Evolutionary conservation across 2,888 invertebrate genomes (phyloP).

Genomic region (Trissolcus japonicus): DNA sequence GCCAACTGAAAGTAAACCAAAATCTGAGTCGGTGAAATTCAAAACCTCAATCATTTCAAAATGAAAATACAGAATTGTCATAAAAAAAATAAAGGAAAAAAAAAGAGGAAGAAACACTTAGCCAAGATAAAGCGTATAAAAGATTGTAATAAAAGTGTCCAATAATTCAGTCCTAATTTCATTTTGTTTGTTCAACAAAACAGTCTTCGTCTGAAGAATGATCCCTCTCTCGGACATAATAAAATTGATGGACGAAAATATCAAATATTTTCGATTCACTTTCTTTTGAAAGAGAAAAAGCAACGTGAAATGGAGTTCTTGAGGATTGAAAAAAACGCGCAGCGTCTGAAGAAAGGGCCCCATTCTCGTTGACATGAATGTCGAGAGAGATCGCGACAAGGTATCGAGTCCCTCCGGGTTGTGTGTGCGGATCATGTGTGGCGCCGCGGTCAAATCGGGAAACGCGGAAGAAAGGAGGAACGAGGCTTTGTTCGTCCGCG

Average conservation of each 20-base stretch:
- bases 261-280: constrained; percentile 26
- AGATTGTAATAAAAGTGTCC: constrained; percentile 2
- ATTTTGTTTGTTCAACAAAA: not conserved
- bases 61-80: no score
- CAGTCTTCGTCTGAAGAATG: not conserved
- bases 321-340: no score
- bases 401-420: constrained; percentile 28
- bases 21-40: no score
- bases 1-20: no score
- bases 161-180: constrained; percentile 6
- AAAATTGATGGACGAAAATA: constrained; percentile 15
- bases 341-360: constrained; percentile 9
- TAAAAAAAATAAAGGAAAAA: no score
- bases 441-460: constrained; percentile 34
- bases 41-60: no score
- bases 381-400: constrained; percentile 22
- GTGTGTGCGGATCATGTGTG: constrained; percentile 19
- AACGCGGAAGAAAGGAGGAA: constrained; percentile 40
- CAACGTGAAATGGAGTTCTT: constrained; percentile 2
- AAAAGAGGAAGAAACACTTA: no score
- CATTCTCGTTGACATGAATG: constrained; percentile 28
- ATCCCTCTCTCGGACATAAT: constrained; percentile 1
- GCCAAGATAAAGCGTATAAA: not conserved
- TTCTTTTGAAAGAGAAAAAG: not conserved
- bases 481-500: constrained; percentile 31